Conservation (phyloP, 1,140 invertebrate genomes). For the Cecropterus lyciades region DNA sequence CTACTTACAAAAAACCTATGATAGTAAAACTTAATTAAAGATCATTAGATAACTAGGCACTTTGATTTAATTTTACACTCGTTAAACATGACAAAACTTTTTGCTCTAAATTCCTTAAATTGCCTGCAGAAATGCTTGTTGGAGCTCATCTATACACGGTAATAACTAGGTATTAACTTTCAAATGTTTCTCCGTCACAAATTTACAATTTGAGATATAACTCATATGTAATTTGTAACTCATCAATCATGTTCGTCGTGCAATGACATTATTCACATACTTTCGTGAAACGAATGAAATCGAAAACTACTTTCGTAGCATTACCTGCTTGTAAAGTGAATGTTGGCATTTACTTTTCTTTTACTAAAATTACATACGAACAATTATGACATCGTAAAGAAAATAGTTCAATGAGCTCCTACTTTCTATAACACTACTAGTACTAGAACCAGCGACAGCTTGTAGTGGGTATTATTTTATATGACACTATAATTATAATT, state of each 20-base stretch:
- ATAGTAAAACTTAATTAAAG: too few species aligned
- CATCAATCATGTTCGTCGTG: conserved; percentile 32
- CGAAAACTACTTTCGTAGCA: conserved; percentile 24
- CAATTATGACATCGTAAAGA: neutral
- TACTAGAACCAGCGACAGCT: too few species aligned
- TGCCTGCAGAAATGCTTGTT: neutral
- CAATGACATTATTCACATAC: conserved; percentile 28
- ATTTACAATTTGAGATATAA: conserved; percentile 16
- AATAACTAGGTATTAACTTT: conserved; percentile 6
- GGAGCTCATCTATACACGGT: neutral
- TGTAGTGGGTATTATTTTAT: too few species aligned
- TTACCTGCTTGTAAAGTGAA: conserved; percentile 18
- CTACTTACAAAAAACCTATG: too few species aligned
- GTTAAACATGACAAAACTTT: neutral
- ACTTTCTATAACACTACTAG: too few species aligned
- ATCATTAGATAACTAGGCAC: neutral
- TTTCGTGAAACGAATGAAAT: conserved; percentile 33
- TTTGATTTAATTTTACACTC: neutral
- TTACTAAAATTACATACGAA: neutral
- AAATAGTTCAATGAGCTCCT: neutral
- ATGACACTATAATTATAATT: too few species aligned
- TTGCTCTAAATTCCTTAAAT: neutral
- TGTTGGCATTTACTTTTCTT: neutral
- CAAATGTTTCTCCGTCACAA: conserved; percentile 3
- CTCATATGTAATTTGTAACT: conserved; percentile 20